Base-by-base conservation (phyloP, 2,888 invertebrate species). In the Noctua pronuba region DNA sequence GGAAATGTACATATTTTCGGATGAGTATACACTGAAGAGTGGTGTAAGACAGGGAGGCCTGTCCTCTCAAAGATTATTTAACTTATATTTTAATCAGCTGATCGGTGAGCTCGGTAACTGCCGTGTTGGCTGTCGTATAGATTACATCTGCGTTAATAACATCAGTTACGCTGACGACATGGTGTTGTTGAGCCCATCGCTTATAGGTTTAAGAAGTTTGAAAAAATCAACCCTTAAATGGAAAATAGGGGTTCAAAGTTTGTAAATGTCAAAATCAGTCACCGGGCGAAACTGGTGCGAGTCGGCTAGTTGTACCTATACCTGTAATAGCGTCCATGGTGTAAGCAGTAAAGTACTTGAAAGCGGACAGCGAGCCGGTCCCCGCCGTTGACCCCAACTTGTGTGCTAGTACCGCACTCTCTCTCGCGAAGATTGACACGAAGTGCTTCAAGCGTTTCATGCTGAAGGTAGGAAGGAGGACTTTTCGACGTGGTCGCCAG, bases 401-500 rank as follows among this genome's bases (percentile, higher is more conserved):
- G 5, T 86, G 35, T 7, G 74, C 84, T 65, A 91, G 82, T 6
- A 88, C 44, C 0, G 44, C 21, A 21, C 91, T 91, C 64, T 93
- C 91, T 6, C 79, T 78, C 5, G 77, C 77, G 65, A 93, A 93
- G 24, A 93, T 85, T 21, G 88, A 60, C 16, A 90, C 78, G 41
- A 91, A 94, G 8, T 80, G 74, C 11, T 86, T 87, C 64, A 94
- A 77, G n/a, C 89, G 89, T 73, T 91, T 92, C 10, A 86, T 78
- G 0, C 87, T 86, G 75, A 93, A 92, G 1, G 84, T 89, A 2
- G 92, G 91, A 0, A 88, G 79, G 2, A 93, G 60, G 28, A 92
- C 73, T 73, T 92, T 93, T 28, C 94, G 92, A 21, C 94, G 92
- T 0, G 88, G 90, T 2, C 92, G 91, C 94, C 94, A 93, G 11